phyloP scores from a whole-genome alignment of 2,113 vertebrate species.

The Uria aalge region DNA sequence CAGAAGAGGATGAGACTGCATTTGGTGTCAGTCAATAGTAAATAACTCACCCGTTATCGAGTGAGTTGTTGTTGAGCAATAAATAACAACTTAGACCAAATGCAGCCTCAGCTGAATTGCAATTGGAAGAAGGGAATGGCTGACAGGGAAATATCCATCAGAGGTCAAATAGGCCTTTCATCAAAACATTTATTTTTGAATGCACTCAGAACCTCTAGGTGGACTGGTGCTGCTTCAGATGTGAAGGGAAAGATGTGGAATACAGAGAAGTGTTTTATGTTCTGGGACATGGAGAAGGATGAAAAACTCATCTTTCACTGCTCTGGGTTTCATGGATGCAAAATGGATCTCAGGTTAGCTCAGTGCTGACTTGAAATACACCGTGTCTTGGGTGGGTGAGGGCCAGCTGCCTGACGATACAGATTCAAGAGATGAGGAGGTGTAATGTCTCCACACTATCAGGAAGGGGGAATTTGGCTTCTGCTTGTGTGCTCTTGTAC shows the following conservation, averaged over 20 bases:
- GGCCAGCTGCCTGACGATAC: neutral
- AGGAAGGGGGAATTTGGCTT: neutral
- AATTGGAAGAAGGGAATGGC: neutral
- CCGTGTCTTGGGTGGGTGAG: neutral
- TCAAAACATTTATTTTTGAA: neutral
- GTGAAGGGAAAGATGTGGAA: neutral
- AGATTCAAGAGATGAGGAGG: neutral
- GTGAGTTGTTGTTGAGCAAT: neutral
- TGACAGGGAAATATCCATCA: neutral
- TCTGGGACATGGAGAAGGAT: neutral
- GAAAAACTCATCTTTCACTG: neutral
- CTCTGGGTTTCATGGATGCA: neutral
- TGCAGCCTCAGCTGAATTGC: neutral
- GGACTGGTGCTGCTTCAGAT: neutral
- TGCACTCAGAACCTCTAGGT: neutral
- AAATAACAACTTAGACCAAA: neutral
- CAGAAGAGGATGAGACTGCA: neutral
- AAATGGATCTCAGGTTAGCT: neutral
- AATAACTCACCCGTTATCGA: neutral
- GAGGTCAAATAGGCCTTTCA: neutral
- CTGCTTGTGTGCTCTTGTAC: neutral
- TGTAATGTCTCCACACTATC: neutral
- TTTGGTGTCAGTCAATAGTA: neutral
- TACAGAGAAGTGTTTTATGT: neutral
- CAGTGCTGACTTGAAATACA: neutral